A percentile compares a stretch with the other conserved stretches of the same genome.
Conservation (phyloP, 2,113 vertebrate genomes). For the Callipepla squamata region DNA sequence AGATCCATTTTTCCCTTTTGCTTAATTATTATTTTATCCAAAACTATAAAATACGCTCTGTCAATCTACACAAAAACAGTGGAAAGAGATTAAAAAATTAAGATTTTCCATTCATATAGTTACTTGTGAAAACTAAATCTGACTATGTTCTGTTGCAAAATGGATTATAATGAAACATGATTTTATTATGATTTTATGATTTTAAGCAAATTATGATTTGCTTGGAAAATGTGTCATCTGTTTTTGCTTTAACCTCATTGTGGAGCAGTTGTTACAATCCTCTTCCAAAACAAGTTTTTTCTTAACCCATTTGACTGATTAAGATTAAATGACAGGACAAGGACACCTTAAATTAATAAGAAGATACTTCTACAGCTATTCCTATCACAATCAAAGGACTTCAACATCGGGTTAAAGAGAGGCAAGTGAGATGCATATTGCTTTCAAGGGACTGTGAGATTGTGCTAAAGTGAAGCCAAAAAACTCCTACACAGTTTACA, state of each 20-base stretch:
- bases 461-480: not conserved
- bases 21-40: not conserved
- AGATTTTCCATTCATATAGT: not conserved
- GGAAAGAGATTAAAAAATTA: not conserved
- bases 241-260: constrained; percentile 16
- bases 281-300: not conserved
- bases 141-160: not conserved
- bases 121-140: not conserved
- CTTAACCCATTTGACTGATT: not conserved
- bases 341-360: not conserved
- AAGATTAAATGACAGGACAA: constrained; percentile 14
- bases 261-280: not conserved
- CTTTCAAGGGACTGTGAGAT: not conserved
- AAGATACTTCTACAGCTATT: not conserved
- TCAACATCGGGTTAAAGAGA: not conserved
- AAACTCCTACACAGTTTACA: not conserved
- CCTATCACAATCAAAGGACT: not conserved
- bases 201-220: not conserved
- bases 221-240: not conserved
- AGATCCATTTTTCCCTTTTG: not conserved
- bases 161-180: not conserved
- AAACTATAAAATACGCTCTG: not conserved
- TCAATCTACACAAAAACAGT: not conserved
- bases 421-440: not conserved
- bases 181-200: not conserved